Evolutionary conservation across 1,140 invertebrate species (phyloP).

Genomic region (Centruroides vittatus): DNA sequence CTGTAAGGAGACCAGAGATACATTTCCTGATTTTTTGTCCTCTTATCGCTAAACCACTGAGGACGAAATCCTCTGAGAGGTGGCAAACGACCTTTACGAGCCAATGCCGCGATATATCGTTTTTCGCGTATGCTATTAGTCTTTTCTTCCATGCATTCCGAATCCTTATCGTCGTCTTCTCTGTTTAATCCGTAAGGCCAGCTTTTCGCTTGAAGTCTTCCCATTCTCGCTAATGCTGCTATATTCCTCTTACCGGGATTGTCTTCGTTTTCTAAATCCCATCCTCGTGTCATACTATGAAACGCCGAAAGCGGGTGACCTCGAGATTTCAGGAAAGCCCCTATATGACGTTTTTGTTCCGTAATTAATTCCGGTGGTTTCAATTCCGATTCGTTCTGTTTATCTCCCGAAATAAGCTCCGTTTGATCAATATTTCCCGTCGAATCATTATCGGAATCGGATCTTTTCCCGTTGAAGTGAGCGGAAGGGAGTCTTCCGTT

Average conservation of each 20-base stretch:
- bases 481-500: background rate
- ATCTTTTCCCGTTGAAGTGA: too few species aligned
- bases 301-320: too few species aligned
- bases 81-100: slow-evolving; percentile 5
- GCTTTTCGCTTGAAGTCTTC: background rate
- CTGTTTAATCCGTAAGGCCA: background rate
- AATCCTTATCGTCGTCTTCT: background rate
- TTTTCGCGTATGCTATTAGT: background rate
- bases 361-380: too few species aligned
- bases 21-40: background rate
- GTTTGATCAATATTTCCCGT: too few species aligned
- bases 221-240: slow-evolving; percentile 1
- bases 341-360: too few species aligned
- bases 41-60: background rate
- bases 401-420: too few species aligned
- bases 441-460: too few species aligned
- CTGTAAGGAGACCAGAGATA: background rate
- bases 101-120: slow-evolving; percentile 9
- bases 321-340: too few species aligned
- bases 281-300: too few species aligned
- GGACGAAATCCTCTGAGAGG: background rate
- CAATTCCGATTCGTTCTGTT: too few species aligned
- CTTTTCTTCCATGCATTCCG: background rate
- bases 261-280: background rate
- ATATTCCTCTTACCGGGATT: slow-evolving; percentile 1